Conservation (phyloP, 2,797 vertebrate species). For the Antennarius maculatus region DNA sequence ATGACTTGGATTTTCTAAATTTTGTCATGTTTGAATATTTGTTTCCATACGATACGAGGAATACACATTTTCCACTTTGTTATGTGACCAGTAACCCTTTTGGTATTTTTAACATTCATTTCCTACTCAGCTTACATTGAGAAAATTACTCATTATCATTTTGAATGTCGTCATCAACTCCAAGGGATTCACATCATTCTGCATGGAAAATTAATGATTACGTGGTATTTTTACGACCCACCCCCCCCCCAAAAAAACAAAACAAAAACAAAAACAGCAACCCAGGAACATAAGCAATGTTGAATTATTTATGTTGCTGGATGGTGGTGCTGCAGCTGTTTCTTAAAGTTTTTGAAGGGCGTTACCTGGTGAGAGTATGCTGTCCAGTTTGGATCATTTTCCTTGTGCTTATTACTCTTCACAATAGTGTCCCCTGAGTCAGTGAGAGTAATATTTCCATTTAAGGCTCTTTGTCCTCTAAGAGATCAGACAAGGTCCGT, state of each 20-base stretch:
- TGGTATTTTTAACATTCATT: slow-evolving; percentile 25
- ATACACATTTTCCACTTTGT: background rate
- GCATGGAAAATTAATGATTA: slow-evolving; percentile 15
- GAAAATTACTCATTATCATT: slow-evolving; percentile 3
- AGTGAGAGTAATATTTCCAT: slow-evolving; percentile 13
- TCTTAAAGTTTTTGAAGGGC: slow-evolving; percentile 26
- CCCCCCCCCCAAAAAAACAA: no score
- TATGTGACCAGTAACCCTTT: slow-evolving; percentile 10
- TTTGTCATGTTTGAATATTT: background rate
- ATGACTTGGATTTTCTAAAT: background rate
- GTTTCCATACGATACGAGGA: background rate
- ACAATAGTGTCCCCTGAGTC: slow-evolving; percentile 10
- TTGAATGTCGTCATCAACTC: slow-evolving; percentile 19
- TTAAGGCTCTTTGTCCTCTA: slow-evolving; percentile 10
- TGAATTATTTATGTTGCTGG: slow-evolving; percentile 32
- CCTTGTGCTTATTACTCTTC: background rate
- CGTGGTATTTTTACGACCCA: slow-evolving; percentile 10
- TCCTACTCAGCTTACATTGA: slow-evolving; percentile 18
- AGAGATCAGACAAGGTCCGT: slow-evolving; percentile 28
- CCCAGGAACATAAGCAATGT: background rate
- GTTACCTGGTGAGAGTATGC: slow-evolving; percentile 4
- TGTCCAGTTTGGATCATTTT: slow-evolving; percentile 12
- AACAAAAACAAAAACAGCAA: background rate
- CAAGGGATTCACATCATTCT: slow-evolving; percentile 18
- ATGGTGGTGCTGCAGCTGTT: background rate